Evolutionary conservation across 2,797 vertebrate species (phyloP).

Genomic region (Gallinago stenura): DNA sequence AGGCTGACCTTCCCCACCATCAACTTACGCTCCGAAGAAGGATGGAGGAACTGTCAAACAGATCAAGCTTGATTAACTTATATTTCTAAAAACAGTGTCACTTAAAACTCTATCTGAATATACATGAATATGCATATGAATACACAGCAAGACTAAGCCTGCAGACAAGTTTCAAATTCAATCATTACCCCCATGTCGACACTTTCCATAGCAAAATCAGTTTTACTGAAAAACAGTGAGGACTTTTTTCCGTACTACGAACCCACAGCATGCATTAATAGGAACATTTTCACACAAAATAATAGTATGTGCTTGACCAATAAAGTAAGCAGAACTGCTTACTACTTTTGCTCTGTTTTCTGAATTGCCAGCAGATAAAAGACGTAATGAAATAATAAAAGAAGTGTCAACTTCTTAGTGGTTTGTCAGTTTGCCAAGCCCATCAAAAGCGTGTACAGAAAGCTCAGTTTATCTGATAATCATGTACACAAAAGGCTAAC

Average conservation of each 20-base stretch:
- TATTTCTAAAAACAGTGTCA: not conserved
- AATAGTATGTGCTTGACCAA: not conserved
- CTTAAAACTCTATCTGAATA: not conserved
- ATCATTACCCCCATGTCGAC: slow-evolving; percentile 34
- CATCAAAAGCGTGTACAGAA: slow-evolving; percentile 3
- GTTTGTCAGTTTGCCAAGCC: slow-evolving; percentile 13
- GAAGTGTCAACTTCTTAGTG: not conserved
- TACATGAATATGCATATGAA: not conserved
- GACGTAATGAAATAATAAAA: not conserved
- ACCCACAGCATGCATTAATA: not conserved
- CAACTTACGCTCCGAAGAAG: not conserved
- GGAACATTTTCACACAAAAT: not conserved
- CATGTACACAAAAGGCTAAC: not conserved
- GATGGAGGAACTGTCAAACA: slow-evolving; percentile 23
- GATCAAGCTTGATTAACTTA: slow-evolving; percentile 8
- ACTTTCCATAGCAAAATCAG: slow-evolving; percentile 46
- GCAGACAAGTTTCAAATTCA: slow-evolving; percentile 32
- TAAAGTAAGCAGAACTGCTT: not conserved
- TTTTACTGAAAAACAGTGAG: slow-evolving; percentile 4
- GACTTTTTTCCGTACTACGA: slow-evolving; percentile 4
- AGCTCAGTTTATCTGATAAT: not conserved
- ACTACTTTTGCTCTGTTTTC: not conserved
- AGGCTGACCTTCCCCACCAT: not conserved
- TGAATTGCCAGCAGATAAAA: not conserved
- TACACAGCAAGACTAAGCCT: slow-evolving; percentile 1